Conservation (phyloP, 2,888 invertebrate genomes). For the Caenorhabditis japonica region DNA sequence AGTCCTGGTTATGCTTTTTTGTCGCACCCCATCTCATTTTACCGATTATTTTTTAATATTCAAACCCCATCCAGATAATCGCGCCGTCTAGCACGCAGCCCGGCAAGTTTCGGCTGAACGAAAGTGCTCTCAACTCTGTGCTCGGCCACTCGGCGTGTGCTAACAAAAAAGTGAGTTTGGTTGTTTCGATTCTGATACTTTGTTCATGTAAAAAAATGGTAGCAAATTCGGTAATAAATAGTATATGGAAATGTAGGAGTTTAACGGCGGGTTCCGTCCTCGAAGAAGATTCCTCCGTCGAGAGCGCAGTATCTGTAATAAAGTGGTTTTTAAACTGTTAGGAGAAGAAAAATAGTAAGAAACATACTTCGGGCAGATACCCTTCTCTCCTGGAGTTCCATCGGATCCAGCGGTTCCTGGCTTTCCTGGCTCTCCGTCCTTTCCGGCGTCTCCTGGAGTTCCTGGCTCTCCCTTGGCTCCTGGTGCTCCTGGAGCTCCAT, state of each 20-base stretch:
- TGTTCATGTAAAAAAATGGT: conserved; percentile 34
- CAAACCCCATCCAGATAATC: conserved; percentile 67
- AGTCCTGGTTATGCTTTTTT: no score
- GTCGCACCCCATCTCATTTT: no score
- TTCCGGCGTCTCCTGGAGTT: conserved; percentile 65
- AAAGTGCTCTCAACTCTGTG: conserved; percentile 73
- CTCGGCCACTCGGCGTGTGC: conserved; percentile 72
- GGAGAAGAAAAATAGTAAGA: not conserved
- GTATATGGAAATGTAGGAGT: not conserved
- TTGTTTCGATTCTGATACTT: conserved; percentile 22
- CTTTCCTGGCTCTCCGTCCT: conserved; percentile 64
- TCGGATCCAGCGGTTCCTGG: conserved; percentile 65
- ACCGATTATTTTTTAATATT: no score
- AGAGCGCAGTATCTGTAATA: conserved; percentile 61
- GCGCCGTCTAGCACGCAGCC: conserved; percentile 66
- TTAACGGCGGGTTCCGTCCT: conserved; percentile 75
- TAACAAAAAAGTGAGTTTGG: conserved; percentile 70
- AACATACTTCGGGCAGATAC: conserved; percentile 67
- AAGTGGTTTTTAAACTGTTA: not conserved
- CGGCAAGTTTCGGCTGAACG: conserved; percentile 72
- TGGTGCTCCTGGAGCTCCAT: conserved; percentile 66
- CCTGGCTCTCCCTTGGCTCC: conserved; percentile 66
- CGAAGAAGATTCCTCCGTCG: conserved; percentile 76
- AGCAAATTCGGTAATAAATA: conserved; percentile 61
- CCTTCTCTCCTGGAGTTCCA: conserved; percentile 66